Base-by-base conservation (phyloP, 1,140 invertebrate genomes). In the Drosophila ananassae region DNA sequence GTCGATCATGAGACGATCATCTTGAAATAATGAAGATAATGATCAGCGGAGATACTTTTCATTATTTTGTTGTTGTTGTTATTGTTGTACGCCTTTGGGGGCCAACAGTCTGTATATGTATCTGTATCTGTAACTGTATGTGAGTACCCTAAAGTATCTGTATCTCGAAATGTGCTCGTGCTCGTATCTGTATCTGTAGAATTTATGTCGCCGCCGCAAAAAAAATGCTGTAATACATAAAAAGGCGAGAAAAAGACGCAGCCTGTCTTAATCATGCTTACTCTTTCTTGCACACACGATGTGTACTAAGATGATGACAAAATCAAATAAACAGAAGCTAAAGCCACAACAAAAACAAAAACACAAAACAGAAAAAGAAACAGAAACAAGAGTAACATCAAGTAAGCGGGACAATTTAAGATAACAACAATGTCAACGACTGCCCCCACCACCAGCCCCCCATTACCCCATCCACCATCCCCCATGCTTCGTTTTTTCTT, bases 341-440 rank as follows among this genome's bases (percentile, higher is more conserved):
- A 69, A 30, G 67, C 22, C 48, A 50, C 50, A 55, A 41, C 53
- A 68, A 53, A 22, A 74, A 59, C 7, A 61, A 54, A 37, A 74
- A 59, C 10, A 61, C n/a, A 54, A 34, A 55, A 41, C 48, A 68
- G 50, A n/a, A 73, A 58, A 61, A 17, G 50, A 34, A 55, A 41
- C 48, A 68, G 50, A n/a, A 73, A 58, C 9, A 60, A 48, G 28
- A 25, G 44, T 53, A 62, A 66, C 59, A 51, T 24, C 63, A 48
- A 64, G 63, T 63, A 75, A 76, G 72, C 78, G 61, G 59, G 57
- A 73, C 79, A 82, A 82, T 82, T 82, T 82, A 82, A 77, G 79
- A 82, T 82, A 82, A 82, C 79, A 82, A 82, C 79, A 82, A 82
- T 82, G 79, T 81, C 79, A 82, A 82, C 79, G 79, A 82, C 79